Evolutionary conservation across 2,888 invertebrate species (phyloP).

Genomic region (Sesia bembeciformis): DNA sequence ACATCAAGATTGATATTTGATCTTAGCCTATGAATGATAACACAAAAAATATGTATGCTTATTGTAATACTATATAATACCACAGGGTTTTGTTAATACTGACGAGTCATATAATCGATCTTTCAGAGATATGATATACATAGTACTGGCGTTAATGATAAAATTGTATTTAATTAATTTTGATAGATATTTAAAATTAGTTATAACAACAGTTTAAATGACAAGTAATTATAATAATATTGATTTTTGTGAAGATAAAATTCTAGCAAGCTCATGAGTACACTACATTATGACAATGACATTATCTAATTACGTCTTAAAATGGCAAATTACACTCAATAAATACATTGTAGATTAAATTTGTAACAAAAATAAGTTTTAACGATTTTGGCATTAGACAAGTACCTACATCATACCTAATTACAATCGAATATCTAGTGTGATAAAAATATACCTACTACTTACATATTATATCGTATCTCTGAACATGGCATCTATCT

Average conservation of each 20-base stretch:
- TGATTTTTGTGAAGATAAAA: no score
- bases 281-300: constrained; percentile 14
- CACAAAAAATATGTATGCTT: constrained; percentile 47
- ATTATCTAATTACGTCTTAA: constrained; percentile 26
- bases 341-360: constrained; percentile 13
- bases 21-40: constrained; percentile 50
- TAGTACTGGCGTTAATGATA: not conserved
- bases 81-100: constrained; percentile 66
- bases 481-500: constrained; percentile 34
- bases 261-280: constrained; percentile 35
- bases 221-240: no score
- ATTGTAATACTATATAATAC: constrained; percentile 35
- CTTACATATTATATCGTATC: constrained; percentile 58
- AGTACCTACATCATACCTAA: constrained; percentile 32
- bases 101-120: constrained; percentile 46
- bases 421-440: constrained; percentile 40
- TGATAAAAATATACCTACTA: constrained; percentile 8
- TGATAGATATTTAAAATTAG: constrained; percentile 1
- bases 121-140: constrained; percentile 64
- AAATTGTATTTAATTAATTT: no score
- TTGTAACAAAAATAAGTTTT: constrained; percentile 51
- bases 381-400: constrained; percentile 49
- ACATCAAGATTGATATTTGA: constrained; percentile 42
- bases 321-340: constrained; percentile 22
- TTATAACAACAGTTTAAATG: no score